Evolutionary conservation across 1,140 invertebrate species (phyloP).

Genomic region (Aradophagus sp.): DNA sequence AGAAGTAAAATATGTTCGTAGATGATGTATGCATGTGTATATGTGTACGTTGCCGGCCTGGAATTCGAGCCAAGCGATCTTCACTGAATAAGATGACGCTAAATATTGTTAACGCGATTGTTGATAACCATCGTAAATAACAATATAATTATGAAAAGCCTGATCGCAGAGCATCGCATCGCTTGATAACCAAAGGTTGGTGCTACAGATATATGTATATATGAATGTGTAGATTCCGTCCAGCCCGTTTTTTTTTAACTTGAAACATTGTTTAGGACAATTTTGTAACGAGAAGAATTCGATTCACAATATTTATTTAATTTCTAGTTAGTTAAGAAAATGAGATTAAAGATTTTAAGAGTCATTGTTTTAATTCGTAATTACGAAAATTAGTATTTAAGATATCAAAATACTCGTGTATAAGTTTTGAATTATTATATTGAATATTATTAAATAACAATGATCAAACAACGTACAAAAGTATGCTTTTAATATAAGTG

Average conservation of each 20-base stretch:
- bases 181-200: constrained; percentile 68
- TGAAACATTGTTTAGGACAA: constrained; percentile 41
- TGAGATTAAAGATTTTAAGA: neutral
- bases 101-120: constrained; percentile 41
- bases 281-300: constrained; percentile 40
- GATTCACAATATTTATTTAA: constrained; percentile 10
- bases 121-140: constrained; percentile 43
- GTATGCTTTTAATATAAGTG: constrained; percentile 40
- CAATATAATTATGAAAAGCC: constrained; percentile 34
- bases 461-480: constrained; percentile 47
- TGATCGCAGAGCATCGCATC: constrained; percentile 37
- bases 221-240: constrained; percentile 75
- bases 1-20: constrained; percentile 62
- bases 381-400: constrained; percentile 13
- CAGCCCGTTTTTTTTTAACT: constrained; percentile 66
- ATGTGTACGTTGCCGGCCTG: constrained; percentile 71
- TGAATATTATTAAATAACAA: constrained; percentile 28
- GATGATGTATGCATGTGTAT: constrained; percentile 71
- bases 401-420: constrained; percentile 19
- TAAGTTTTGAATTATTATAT: constrained; percentile 18
- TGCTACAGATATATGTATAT: constrained; percentile 74
- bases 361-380: constrained; percentile 17
- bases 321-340: neutral
- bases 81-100: constrained; percentile 36
- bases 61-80: constrained; percentile 53